These are phyloP conservation scores for Apeltes quadracus DNA, from an alignment of 2,113 vertebrate species.

Conservation along the genomic window DNA sequence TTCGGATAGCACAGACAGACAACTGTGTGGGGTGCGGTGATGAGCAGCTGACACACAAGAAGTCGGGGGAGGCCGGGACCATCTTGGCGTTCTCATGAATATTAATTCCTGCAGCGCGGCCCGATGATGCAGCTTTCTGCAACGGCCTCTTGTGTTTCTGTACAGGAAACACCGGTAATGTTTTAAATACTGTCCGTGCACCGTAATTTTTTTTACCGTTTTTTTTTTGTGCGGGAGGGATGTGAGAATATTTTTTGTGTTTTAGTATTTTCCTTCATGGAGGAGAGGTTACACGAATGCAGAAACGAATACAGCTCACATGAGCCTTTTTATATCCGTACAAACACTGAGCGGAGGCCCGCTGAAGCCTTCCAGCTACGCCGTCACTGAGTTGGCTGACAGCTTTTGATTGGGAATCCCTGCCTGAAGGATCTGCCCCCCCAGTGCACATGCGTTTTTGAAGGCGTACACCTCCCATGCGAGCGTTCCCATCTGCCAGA, in stretches of 20 bases:
- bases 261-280: neutral
- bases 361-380: slow-evolving; percentile 15
- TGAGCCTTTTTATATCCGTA: neutral
- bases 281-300: slow-evolving; percentile 1
- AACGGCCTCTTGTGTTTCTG: neutral
- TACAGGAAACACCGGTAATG: neutral
- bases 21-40: neutral
- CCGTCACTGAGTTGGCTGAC: slow-evolving; percentile 18
- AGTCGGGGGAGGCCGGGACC: slow-evolving; percentile 3
- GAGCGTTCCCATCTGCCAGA: slow-evolving; percentile 31
- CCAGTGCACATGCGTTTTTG: slow-evolving; percentile 2
- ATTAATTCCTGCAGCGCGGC: slow-evolving; percentile 27
- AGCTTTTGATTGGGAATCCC: slow-evolving; percentile 29
- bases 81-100: slow-evolving; percentile 39
- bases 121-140: slow-evolving; percentile 12
- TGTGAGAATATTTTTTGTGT: too few species aligned
- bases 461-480: neutral
- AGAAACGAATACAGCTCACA: neutral
- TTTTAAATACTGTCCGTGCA: neutral
- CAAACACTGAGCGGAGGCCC: neutral
- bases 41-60: neutral
- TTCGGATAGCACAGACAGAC: neutral
- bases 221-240: too few species aligned
- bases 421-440: slow-evolving; percentile 23
- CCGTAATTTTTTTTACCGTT: too few species aligned